phyloP scores from a whole-genome alignment of 2,797 vertebrate genomes.

The Scolopax rusticola region DNA sequence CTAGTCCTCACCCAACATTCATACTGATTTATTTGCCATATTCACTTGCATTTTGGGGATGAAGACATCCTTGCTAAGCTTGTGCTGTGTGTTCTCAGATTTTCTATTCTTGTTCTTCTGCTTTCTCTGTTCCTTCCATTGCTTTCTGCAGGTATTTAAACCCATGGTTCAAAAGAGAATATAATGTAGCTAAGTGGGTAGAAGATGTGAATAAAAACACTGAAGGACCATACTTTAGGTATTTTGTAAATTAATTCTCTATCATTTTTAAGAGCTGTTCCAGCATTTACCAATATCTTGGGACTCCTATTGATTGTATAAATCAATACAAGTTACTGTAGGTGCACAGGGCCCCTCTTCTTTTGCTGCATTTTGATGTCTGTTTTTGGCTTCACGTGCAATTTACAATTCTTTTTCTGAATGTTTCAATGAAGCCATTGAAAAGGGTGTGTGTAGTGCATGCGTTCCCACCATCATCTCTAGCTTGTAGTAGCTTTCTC shows the following conservation, averaged over 20 bases:
- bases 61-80: slow-evolving; percentile 87
- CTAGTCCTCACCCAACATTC: slow-evolving; percentile 66
- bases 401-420: slow-evolving; percentile 75
- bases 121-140: slow-evolving; percentile 92
- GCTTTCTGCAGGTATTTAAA: slow-evolving; percentile 99
- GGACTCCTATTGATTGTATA: slow-evolving; percentile 78
- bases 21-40: slow-evolving; percentile 81
- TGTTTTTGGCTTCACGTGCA: slow-evolving; percentile 77
- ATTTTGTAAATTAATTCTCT: slow-evolving; percentile 88
- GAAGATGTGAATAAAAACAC: slow-evolving; percentile 99
- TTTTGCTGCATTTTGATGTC: slow-evolving; percentile 81
- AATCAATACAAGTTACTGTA: slow-evolving; percentile 80
- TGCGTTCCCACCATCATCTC: slow-evolving; percentile 77
- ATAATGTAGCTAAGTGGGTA: slow-evolving; percentile 99
- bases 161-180: slow-evolving; percentile 98
- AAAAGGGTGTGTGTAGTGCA: slow-evolving; percentile 79
- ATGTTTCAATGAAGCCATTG: slow-evolving; percentile 81
- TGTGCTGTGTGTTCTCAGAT: slow-evolving; percentile 94
- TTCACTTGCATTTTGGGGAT: slow-evolving; percentile 87
- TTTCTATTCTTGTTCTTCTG: slow-evolving; percentile 86
- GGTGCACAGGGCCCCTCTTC: slow-evolving; percentile 74
- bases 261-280: slow-evolving; percentile 80
- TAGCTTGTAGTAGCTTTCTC: slow-evolving; percentile 82
- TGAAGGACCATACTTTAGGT: slow-evolving; percentile 98
- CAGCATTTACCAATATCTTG: slow-evolving; percentile 76